phyloP scores from a whole-genome alignment of 2,888 invertebrate genomes.

The Esperia sulphurella region DNA sequence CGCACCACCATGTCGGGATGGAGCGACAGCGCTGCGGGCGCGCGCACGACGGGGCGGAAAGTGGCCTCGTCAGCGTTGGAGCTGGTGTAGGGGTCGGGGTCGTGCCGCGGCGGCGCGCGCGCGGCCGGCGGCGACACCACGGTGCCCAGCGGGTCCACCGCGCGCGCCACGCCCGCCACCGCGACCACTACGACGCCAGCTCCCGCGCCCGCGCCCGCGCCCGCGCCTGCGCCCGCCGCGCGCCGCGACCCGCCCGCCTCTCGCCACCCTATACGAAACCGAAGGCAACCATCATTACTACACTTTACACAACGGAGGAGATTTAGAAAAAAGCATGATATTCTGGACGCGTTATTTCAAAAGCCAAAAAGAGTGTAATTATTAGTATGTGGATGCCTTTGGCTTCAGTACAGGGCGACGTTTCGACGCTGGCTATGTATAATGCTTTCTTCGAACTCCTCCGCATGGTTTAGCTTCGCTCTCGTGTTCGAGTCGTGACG shows the following conservation, averaged over 20 bases:
- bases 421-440: conserved; percentile 1
- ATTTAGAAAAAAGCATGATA: conserved; percentile 38
- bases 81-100: conserved; percentile 63
- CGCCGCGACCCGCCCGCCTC: conserved; percentile 29
- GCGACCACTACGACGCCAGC: conserved; percentile 43
- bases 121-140: conserved; percentile 76
- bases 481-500: conserved; percentile 6
- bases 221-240: conserved; percentile 51
- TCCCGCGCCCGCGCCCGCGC: conserved; percentile 34
- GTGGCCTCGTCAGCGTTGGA: conserved; percentile 82
- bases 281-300: conserved; percentile 84
- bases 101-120: conserved; percentile 52
- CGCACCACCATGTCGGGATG: conserved; percentile 41
- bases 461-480: conserved; percentile 4
- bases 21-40: conserved; percentile 56
- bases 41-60: conserved; percentile 83
- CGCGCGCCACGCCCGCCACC: conserved; percentile 29
- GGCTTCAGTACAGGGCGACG: conserved; percentile 59
- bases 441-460: conserved; percentile 14
- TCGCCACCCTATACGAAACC: conserved; percentile 87
- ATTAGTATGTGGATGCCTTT: conserved; percentile 64
- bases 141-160: conserved; percentile 80
- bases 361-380: conserved; percentile 26
- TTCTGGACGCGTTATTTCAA: conserved; percentile 11
- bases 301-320: conserved; percentile 24